A percentile compares a stretch with the other conserved stretches of the same genome.
Conservation (phyloP, 2,797 vertebrate species). For the Momotus momota region DNA sequence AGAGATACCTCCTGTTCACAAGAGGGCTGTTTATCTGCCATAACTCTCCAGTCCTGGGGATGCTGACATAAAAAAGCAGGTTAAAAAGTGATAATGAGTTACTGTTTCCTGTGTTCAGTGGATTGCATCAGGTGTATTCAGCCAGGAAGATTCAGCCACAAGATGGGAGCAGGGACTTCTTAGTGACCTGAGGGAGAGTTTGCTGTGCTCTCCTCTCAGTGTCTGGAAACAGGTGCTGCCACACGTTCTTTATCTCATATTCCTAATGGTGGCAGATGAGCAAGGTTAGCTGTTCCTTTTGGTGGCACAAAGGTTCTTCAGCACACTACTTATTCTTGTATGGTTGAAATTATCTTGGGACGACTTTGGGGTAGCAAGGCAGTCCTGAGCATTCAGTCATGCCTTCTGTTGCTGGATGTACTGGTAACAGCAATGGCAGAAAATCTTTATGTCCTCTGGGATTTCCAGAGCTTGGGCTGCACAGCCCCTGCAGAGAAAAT, state of each 20-base stretch:
- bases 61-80: not conserved
- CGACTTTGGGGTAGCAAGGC: not conserved
- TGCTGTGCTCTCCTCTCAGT: not conserved
- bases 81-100: not conserved
- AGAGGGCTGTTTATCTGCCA: not conserved
- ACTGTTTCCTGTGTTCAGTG: not conserved
- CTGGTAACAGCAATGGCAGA: not conserved
- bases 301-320: not conserved
- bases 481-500: not conserved
- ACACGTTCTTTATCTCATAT: not conserved
- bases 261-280: not conserved
- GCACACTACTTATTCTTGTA: not conserved
- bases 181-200: not conserved
- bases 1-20: not conserved
- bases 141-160: not conserved
- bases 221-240: not conserved
- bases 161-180: not conserved
- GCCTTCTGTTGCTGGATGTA: not conserved
- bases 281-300: not conserved
- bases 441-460: not conserved
- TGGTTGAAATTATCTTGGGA: not conserved
- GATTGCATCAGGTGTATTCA: not conserved
- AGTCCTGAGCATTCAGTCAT: not conserved
- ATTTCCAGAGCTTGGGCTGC: not conserved
- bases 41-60: not conserved